A percentile compares a stretch with the other conserved stretches of the same genome.
These are phyloP conservation scores for Erinaceus europaeus DNA, from an alignment of 2,113 vertebrate species.

Conservation along the genomic window DNA sequence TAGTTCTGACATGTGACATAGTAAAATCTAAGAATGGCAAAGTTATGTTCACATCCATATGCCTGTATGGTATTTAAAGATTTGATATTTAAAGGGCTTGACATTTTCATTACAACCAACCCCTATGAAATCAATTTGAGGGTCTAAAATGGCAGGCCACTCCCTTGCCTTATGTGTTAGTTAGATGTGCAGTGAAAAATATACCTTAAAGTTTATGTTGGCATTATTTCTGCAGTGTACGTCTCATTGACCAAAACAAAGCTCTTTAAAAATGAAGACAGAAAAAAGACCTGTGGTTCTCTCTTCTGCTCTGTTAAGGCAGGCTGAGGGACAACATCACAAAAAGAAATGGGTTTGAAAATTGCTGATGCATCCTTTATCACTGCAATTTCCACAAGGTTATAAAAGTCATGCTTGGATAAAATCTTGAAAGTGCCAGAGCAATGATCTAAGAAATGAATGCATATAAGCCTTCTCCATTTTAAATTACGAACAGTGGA, in stretches of 20 bases:
- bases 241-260: constrained; percentile 68
- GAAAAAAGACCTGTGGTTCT: constrained; percentile 50
- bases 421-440: constrained; percentile 74
- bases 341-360: constrained; percentile 64
- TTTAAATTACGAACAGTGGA: constrained; percentile 1
- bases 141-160: constrained; percentile 72
- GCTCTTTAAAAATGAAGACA: constrained; percentile 41
- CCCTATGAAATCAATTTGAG: constrained; percentile 71
- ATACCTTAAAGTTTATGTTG: constrained; percentile 59
- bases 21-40: constrained; percentile 33
- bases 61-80: constrained; percentile 76
- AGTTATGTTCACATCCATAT: constrained; percentile 70
- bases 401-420: constrained; percentile 77
- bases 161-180: constrained; percentile 56
- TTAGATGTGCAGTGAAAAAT: constrained; percentile 57
- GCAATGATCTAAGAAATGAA: constrained; percentile 69
- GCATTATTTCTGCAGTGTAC: constrained; percentile 58
- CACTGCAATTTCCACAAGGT: constrained; percentile 76
- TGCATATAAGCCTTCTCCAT: constrained; percentile 65
- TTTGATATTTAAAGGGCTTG: constrained; percentile 77
- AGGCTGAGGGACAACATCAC: constrained; percentile 53
- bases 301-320: constrained; percentile 40
- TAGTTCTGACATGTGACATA: constrained; percentile 22
- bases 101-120: constrained; percentile 80
- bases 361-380: constrained; percentile 79